A percentile compares a stretch with the other conserved stretches of the same genome.
Evolutionary conservation across 2,113 vertebrate species (phyloP).

Genomic region (Gasterosteus aculeatus): DNA sequence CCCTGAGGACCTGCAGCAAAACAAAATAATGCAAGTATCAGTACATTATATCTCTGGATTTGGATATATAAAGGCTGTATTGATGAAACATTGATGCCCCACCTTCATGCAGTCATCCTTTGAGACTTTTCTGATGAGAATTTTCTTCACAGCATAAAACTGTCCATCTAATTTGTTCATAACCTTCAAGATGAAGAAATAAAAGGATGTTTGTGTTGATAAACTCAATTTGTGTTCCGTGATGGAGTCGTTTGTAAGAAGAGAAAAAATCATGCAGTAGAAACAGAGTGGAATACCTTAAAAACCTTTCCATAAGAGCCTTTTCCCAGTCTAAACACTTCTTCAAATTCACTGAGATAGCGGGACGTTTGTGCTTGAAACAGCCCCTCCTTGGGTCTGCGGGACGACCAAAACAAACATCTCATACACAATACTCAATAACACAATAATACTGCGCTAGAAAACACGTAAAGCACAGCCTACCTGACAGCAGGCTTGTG

Average conservation of each 20-base stretch:
- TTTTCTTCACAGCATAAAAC: constrained; percentile 95
- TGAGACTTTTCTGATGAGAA: constrained; percentile 92
- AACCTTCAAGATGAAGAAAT: constrained; percentile 81
- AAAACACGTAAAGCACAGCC: not conserved
- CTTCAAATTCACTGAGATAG: constrained; percentile 96
- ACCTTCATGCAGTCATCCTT: constrained; percentile 96
- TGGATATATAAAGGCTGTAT: not conserved
- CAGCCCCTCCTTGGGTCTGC: constrained; percentile 86
- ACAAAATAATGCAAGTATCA: not conserved
- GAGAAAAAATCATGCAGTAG: not conserved
- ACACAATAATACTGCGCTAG: not conserved
- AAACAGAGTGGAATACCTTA: constrained; percentile 82
- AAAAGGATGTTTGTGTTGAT: not conserved
- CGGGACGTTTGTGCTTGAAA: constrained; percentile 94
- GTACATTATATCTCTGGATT: not conserved
- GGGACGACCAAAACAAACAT: constrained; percentile 27
- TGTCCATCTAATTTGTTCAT: constrained; percentile 96
- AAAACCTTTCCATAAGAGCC: constrained; percentile 95
- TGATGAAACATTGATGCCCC: not conserved
- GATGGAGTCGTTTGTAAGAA: not conserved
- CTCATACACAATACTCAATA: not conserved
- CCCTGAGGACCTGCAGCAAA: constrained; percentile 87
- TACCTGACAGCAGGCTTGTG: constrained; percentile 74
- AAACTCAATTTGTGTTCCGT: not conserved
- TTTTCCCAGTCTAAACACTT: constrained; percentile 88